Evolutionary conservation across 2,113 vertebrate genomes (phyloP), one percentile per base, ranked within the genome.

Genomic region (Mystacornis crossleyi): DNA sequence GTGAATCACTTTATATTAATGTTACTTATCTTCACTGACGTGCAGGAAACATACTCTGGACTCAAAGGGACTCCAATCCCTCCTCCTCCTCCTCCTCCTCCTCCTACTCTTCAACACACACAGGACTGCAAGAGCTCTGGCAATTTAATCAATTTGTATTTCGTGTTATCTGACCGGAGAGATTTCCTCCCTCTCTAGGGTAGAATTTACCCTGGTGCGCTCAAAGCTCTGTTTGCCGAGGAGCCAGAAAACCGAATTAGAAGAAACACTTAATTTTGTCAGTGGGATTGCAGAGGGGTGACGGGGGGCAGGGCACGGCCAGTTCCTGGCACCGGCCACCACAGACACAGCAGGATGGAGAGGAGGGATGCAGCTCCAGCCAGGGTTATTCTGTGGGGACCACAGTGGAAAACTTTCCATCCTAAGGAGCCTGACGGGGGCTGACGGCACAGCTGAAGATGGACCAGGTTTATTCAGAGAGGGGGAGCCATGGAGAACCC

Each of bases 291-390:
- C 55, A 31, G 25, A 43, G 53, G 10, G 14, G 60, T 55, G 50
- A 28, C 6, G 4, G 33, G 28, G 53, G 72, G 73, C 91, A 94
- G 48, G 83, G 86, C 79, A 47, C 0, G 0, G 65, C 26, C 73
- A 64, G 24, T 8, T 48, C 31, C 79, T 85, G 77, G 40, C 23
- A 29, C 16, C 60, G 69, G 29, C 47, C 40, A 36, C 43, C 18
- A 28, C 0, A 3, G 54, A 10, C 51, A 15, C 4, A 1, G 2
- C 20, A 21, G 17, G 25, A 53, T 28, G 69, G 42, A 51, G n/a
- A 43, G 24, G 16, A 54, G 17, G 24, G 75, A 34, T 33, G 36
- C 60, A 57, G 18, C 7, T 86, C 66, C 75, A 79, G 78, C 2
- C 47, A 40, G 26, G 5, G 31, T 7, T 38, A 7, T 6, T 26